Conservation (phyloP, 2,113 vertebrate species). For the Centropristis striata region DNA sequence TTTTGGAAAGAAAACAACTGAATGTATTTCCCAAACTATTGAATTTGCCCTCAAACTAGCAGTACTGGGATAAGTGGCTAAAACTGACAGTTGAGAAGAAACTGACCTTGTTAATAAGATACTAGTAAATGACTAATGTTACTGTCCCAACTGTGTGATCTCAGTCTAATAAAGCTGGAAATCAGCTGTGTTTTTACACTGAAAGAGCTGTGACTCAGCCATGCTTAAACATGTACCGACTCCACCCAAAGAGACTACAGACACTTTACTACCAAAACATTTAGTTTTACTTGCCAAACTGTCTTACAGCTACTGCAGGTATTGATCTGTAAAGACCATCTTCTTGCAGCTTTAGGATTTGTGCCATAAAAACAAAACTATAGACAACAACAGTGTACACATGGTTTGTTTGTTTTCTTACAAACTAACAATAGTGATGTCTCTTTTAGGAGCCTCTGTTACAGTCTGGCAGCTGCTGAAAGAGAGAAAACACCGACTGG, state of each 20-base stretch:
- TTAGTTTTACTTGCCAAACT: background rate
- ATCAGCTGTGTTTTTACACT: no score
- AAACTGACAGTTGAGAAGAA: no score
- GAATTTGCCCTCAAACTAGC: no score
- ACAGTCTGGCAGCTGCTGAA: slow-evolving; percentile 78
- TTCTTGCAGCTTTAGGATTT: background rate
- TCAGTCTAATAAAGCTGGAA: background rate
- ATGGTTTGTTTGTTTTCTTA: background rate
- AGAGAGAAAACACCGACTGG: slow-evolving; percentile 71
- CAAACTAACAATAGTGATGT: background rate
- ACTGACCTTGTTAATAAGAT: no score
- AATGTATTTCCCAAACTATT: no score
- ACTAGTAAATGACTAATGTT: no score
- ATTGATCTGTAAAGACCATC: background rate
- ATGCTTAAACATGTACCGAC: background rate
- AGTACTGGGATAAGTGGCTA: no score
- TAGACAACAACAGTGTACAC: background rate
- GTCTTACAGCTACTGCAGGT: background rate
- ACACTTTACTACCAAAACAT: background rate
- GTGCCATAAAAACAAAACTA: background rate
- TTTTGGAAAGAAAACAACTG: no score
- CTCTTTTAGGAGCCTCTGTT: slow-evolving; percentile 68
- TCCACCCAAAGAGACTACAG: no score
- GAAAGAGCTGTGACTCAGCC: background rate
- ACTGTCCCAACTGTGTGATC: background rate